Evolutionary conservation across 2,888 invertebrate species (phyloP).

Genomic region (Smittia aterrima): DNA sequence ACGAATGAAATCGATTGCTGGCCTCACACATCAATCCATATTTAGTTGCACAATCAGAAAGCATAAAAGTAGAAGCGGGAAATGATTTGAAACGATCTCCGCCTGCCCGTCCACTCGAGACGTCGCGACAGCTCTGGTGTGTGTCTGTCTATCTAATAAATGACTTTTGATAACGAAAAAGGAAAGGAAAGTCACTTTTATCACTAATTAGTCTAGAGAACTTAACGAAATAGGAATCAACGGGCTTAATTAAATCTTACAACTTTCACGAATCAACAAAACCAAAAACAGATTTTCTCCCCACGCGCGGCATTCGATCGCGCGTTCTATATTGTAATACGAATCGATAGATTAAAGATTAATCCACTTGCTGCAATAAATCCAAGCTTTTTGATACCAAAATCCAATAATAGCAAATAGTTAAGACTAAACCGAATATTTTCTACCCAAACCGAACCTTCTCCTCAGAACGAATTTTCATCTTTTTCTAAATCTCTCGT

Average conservation of each 20-base stretch:
- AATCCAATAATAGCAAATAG: neutral
- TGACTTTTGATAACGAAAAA: neutral
- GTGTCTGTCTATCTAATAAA: neutral
- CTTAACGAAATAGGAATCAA: neutral
- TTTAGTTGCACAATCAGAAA: neutral
- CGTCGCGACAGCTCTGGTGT: neutral
- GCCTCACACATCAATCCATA: neutral
- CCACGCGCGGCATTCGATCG: neutral
- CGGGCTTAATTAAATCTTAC: neutral
- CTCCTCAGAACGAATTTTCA: no score
- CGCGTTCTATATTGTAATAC: conserved; percentile 14
- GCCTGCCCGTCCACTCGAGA: neutral
- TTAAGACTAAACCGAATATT: neutral
- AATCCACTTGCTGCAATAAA: neutral
- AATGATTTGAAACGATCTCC: neutral
- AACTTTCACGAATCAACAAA: neutral
- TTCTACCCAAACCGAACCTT: conserved; percentile 11
- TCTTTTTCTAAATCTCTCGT: no score
- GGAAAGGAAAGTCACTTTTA: neutral
- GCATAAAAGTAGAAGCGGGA: neutral
- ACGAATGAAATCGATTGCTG: neutral
- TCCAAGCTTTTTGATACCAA: conserved; percentile 13
- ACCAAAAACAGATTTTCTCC: neutral
- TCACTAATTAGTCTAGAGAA: neutral
- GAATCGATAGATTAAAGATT: neutral